A percentile compares a stretch with the other conserved stretches of the same genome.
These are phyloP conservation scores for Chauna torquata DNA, from an alignment of 2,113 vertebrate genomes.

Conservation along the genomic window DNA sequence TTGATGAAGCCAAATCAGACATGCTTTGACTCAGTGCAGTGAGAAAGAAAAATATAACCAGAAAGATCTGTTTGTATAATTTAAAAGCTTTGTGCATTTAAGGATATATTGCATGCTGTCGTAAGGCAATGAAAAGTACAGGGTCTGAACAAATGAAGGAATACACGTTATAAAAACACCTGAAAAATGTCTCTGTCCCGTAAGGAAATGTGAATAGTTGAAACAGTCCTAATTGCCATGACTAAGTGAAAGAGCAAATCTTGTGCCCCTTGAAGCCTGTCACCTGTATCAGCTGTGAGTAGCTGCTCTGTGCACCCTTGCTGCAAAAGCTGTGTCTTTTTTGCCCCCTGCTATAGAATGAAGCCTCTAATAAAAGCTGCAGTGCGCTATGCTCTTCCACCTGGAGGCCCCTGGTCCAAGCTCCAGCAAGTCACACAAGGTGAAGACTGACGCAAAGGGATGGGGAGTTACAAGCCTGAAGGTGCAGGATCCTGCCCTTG, in stretches of 20 bases:
- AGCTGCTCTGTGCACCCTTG: background rate
- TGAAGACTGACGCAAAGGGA: background rate
- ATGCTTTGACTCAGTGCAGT: background rate
- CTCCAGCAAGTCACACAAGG: background rate
- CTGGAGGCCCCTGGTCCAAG: background rate
- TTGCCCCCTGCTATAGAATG: background rate
- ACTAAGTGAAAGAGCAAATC: background rate
- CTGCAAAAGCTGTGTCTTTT: background rate
- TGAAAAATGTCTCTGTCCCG: background rate
- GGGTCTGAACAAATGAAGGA: background rate
- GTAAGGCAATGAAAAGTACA: background rate
- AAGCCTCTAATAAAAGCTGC: background rate
- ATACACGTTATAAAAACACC: background rate
- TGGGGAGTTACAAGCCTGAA: background rate
- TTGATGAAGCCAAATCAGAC: background rate
- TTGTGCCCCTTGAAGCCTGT: background rate
- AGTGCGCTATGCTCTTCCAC: background rate
- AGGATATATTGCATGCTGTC: fast-evolving
- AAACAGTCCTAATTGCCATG: background rate
- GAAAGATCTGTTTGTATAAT: background rate
- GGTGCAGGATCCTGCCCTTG: background rate
- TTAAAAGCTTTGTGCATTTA: background rate
- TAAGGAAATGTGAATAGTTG: background rate
- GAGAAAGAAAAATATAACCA: background rate
- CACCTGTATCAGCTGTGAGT: background rate